Evolutionary conservation across 2,888 invertebrate genomes (phyloP).

Genomic region (Strigamia maritima): DNA sequence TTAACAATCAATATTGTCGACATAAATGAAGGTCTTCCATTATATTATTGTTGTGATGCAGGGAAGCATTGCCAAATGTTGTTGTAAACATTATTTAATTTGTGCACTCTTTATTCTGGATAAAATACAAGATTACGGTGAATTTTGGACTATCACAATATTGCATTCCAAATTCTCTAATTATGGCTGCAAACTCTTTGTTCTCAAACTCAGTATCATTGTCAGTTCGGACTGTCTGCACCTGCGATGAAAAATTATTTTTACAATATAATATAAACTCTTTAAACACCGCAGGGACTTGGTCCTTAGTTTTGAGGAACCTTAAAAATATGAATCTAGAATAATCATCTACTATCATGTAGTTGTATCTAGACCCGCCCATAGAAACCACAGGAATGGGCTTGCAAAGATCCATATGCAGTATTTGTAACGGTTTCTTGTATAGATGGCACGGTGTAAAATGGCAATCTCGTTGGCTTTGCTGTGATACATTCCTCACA

Average conservation of each 20-base stretch:
- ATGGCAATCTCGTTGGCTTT: too few species aligned
- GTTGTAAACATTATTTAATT: too few species aligned
- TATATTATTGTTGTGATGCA: too few species aligned
- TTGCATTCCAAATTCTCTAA: too few species aligned
- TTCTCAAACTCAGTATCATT: not conserved
- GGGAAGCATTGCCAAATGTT: too few species aligned
- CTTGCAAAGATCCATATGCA: not conserved
- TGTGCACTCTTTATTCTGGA: too few species aligned
- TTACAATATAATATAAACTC: not conserved
- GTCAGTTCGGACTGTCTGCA: not conserved
- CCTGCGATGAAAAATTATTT: not conserved
- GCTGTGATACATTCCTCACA: too few species aligned
- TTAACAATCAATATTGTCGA: too few species aligned
- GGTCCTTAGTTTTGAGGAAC: not conserved
- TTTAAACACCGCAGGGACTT: not conserved
- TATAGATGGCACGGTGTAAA: not conserved
- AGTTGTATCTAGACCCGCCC: not conserved
- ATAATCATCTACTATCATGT: not conserved
- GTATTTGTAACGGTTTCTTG: not conserved
- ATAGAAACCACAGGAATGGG: not conserved
- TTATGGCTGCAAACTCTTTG: too few species aligned
- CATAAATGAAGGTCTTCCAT: too few species aligned
- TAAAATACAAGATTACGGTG: too few species aligned
- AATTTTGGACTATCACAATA: too few species aligned
- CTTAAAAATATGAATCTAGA: not conserved